These are phyloP conservation scores for Platyura marginata DNA, from an alignment of 1,140 invertebrate species.

Conservation along the genomic window DNA sequence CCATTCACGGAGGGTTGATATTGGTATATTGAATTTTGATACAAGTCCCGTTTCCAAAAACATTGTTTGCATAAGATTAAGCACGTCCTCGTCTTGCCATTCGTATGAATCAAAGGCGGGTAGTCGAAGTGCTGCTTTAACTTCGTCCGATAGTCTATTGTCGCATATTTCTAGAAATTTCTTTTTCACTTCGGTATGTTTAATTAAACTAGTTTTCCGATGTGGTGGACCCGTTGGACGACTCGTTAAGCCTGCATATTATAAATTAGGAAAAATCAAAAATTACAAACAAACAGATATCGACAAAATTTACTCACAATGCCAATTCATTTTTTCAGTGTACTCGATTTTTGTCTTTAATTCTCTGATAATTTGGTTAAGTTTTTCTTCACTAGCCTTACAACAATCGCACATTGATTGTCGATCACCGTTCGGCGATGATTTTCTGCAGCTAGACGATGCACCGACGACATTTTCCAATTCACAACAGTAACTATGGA, in stretches of 20 bases:
- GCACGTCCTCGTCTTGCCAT: conserved; percentile 66
- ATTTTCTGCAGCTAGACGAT: too few species aligned
- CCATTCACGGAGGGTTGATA: conserved; percentile 48
- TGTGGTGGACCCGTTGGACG: conserved; percentile 21
- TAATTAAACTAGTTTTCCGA: conserved; percentile 26
- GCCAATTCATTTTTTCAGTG: conserved; percentile 25
- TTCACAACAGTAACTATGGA: too few species aligned
- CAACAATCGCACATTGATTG: background rate
- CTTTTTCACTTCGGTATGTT: conserved; percentile 24
- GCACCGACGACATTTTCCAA: too few species aligned
- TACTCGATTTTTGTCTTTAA: conserved; percentile 24
- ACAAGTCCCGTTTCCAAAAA: conserved; percentile 60
- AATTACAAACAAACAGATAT: too few species aligned
- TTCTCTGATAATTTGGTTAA: conserved; percentile 20
- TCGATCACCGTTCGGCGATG: too few species aligned
- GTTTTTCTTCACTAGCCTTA: conserved; percentile 16
- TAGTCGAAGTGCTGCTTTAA: conserved; percentile 34
- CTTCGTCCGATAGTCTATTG: conserved; percentile 23
- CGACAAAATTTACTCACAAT: conserved; percentile 26
- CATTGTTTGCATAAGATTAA: conserved; percentile 69
- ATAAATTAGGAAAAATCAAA: too few species aligned
- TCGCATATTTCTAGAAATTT: conserved; percentile 25
- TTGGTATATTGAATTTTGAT: conserved; percentile 58
- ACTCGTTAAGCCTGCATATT: conserved; percentile 23
- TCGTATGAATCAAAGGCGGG: conserved; percentile 67